Evolutionary conservation across 2,797 vertebrate genomes (phyloP), one percentile per base, ranked within the genome.

Genomic region (Pangasius sanitwongsei): DNA sequence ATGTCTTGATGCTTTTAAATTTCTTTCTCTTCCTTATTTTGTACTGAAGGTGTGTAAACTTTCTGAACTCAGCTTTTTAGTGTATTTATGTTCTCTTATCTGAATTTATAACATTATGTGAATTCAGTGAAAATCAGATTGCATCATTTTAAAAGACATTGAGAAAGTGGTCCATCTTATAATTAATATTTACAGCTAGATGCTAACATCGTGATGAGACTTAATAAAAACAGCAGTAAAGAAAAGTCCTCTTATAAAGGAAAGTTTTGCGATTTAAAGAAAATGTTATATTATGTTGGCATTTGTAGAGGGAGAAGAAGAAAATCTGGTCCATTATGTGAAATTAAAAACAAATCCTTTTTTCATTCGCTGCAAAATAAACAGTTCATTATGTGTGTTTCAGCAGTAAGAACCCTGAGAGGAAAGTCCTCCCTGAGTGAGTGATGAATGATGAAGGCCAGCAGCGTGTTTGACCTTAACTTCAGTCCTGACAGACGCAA

Each of bases 171-270:
- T n/a, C n/a, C 23, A 63, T 44, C 57, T 25, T 44, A 16, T 85
- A 48, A 53, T 70, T 57, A 74, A 87, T 55, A 84, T 75, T 87
- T 88, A 87, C 55, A 89, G 69, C 61, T 69, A 74, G 80, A 20
- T 44, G 16, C 82, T 90, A 74, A 82, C 89, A 89, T 90, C 82
- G 89, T 90, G 88, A 91, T 20, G 84, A 69, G 78, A 90, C 88
- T 67, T 75, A 87, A 87, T 57, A 87, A 81, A 53, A 50, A 12
- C 88, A 88, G 85, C 75, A 70, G 65, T 83, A 31, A 85, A 75
- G 57, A 53, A 72, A 86, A 82, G 37, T 53, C 8, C 65, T 8
- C 55, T 74, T 44, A 44, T 75, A 31, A 41, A 44, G 15, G 7
- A 34, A 50, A 18, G 31, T 25, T 61, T 25, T 13, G 20, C 1